Evolutionary conservation across 2,113 vertebrate genomes (phyloP), one percentile per base, ranked within the genome.

Genomic region (Nicator chloris): DNA sequence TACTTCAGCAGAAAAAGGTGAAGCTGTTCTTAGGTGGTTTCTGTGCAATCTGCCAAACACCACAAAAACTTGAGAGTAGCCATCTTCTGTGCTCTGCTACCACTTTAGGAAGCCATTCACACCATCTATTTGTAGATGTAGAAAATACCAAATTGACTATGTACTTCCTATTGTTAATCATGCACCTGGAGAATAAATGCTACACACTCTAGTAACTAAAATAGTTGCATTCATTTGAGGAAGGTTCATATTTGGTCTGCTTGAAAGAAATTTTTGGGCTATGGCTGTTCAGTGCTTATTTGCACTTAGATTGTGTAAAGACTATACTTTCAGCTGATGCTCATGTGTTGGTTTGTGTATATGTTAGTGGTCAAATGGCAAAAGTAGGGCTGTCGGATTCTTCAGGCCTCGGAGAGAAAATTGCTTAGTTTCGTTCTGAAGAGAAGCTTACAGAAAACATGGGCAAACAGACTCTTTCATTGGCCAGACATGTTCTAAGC

Each of bases 291-390:
- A 59, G 8, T 37, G 63, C 26, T 63, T 88, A 6, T 33, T 27
- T 94, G 31, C 23, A 24, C 45, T 53, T 35, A 76, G 45, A 27
- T 69, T 54, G 8, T 45, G 11, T 60, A 30, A 56, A 51, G 56
- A 33, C 18, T 86, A 21, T 78, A 23, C 49, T 79, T 88, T 6
- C 9, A 64, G 2, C 53, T 78, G 68, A 19, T 83, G 30, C 4
- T 75, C 3, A 3, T 2, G 0, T 42, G 19, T 39, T 85, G 47
- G 15, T 40, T 82, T 69, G 7, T 49, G 6, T 54, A 1, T 49
- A 4, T 44, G 22, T 57, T 80, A 27, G 13, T 54, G 60, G n/a
- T 47, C 31, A 51, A 4, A 44, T 31, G 47, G 44, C 27, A 66
- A 16, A 61, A 66, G 11, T 5, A 39, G 64, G 33, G 17, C 45